A percentile compares a stretch with the other conserved stretches of the same genome.
These are phyloP conservation scores for Sandelia bainsii DNA, from an alignment of 2,797 vertebrate genomes.

Conservation along the genomic window DNA sequence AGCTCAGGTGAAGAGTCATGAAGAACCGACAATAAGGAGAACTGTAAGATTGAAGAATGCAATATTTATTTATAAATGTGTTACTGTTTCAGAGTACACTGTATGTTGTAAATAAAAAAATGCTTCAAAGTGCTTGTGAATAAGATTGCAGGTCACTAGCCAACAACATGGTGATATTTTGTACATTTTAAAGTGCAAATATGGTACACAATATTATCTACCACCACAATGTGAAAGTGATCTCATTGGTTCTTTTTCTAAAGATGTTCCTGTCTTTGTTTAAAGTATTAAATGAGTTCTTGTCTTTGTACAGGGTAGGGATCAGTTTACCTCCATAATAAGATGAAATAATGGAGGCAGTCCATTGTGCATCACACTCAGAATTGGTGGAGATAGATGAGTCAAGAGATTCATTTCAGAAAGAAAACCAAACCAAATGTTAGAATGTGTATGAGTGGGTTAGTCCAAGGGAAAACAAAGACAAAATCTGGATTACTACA, in stretches of 20 bases:
- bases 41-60: conserved; percentile 80
- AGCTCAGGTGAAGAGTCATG: conserved; percentile 86
- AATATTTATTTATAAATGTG: conserved; percentile 86
- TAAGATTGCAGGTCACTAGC: conserved; percentile 76
- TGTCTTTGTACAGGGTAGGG: conserved; percentile 78
- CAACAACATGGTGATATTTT: conserved; percentile 79
- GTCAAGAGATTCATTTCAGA: conserved; percentile 35
- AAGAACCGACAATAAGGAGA: conserved; percentile 72
- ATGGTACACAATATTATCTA: conserved; percentile 70
- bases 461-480: conserved; percentile 16
- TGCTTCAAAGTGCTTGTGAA: conserved; percentile 85
- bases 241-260: conserved; percentile 72
- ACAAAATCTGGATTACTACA: conserved; percentile 21
- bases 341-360: conserved; percentile 52
- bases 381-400: conserved; percentile 23
- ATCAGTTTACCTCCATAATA: conserved; percentile 55
- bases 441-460: conserved; percentile 7
- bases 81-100: conserved; percentile 80
- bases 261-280: conserved; percentile 70
- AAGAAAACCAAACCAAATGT: conserved; percentile 55
- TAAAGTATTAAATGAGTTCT: conserved; percentile 67
- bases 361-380: conserved; percentile 34
- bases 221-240: conserved; percentile 76
- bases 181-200: conserved; percentile 77
- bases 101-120: conserved; percentile 89